Evolutionary conservation across 2,113 vertebrate species (phyloP), one percentile per base, ranked within the genome.

Genomic region (Mola mola): DNA sequence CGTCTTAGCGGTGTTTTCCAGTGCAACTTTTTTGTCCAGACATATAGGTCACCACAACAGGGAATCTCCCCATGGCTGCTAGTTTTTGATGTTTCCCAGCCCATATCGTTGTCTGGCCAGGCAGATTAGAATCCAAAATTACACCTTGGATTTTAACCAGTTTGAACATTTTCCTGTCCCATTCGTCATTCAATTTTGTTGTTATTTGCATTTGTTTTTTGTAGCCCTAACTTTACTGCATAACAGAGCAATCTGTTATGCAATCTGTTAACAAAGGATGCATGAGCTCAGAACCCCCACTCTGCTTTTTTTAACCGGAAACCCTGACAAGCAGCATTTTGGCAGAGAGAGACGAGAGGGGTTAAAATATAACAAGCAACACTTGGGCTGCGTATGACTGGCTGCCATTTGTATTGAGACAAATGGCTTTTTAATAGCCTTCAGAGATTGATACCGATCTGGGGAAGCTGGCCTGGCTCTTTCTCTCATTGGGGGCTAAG

Each of bases 341-440:
- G 28, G 15, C 46, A 21, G n/a, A 2, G 57, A 52, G 42, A 52
- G 34, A 40, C 40, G 66, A 64, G 61, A 71, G 33, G 64, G 78
- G 86, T 87, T 90, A 89, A 88, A 88, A 78, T 75, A 77, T 76
- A 87, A 71, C 56, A 74, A 70, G 66, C 50, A 87, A 81, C 85
- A 77, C 81, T 82, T 80, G 69, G 78, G 50, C 72, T 75, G 78
- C 48, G 25, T 72, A 68, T 85, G 85, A 89, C 81, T 68, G 64
- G 60, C 70, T 89, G 72, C 76, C 87, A 85, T 82, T 81, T 80
- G 60, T 86, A 90, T 87, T 81, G 85, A 88, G 87, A 87, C 85
- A 82, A 81, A 82, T 88, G 69, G 60, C 58, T 83, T 86, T 81
- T 91, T 91, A 84, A 92, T 88, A 79, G 86, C 79, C 85, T 89